Conservation (phyloP, 2,888 invertebrate species). For the Dinocampus coccinellae region DNA sequence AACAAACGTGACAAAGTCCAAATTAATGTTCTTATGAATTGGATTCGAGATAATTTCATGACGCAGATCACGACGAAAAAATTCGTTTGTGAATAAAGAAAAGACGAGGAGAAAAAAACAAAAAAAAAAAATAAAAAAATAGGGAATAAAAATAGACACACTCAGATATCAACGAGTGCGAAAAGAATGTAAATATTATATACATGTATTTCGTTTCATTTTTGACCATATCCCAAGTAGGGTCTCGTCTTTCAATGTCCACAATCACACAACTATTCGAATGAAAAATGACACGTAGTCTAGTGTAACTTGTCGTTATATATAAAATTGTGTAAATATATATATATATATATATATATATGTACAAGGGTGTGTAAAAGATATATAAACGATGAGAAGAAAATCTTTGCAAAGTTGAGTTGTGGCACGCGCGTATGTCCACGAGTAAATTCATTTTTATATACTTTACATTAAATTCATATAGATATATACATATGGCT, state of each 20-base stretch:
- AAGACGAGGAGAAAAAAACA: too few relatives aligned
- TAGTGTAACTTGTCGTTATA: constrained; percentile 32
- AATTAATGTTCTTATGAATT: not conserved
- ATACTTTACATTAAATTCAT: not conserved
- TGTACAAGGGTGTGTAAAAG: not conserved
- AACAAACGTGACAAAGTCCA: not conserved
- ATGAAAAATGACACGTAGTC: not conserved
- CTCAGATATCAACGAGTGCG: not conserved
- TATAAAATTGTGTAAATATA: constrained; percentile 50
- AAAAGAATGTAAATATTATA: not conserved
- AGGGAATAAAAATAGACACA: not conserved
- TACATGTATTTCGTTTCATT: constrained; percentile 15
- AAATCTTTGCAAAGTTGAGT: constrained; percentile 45
- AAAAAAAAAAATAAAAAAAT: not conserved
- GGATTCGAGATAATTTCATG: not conserved
- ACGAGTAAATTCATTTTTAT: constrained; percentile 7
- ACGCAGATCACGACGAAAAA: too few relatives aligned
- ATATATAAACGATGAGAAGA: not conserved
- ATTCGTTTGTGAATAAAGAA: too few relatives aligned
- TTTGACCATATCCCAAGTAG: not conserved
- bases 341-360: constrained; percentile 37
- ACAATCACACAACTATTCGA: constrained; percentile 33
- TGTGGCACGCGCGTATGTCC: constrained; percentile 48
- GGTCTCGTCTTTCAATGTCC: constrained; percentile 52
- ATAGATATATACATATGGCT: constrained; percentile 3